Base-by-base conservation (phyloP, 2,888 invertebrate genomes). In the Autographa gamma region DNA sequence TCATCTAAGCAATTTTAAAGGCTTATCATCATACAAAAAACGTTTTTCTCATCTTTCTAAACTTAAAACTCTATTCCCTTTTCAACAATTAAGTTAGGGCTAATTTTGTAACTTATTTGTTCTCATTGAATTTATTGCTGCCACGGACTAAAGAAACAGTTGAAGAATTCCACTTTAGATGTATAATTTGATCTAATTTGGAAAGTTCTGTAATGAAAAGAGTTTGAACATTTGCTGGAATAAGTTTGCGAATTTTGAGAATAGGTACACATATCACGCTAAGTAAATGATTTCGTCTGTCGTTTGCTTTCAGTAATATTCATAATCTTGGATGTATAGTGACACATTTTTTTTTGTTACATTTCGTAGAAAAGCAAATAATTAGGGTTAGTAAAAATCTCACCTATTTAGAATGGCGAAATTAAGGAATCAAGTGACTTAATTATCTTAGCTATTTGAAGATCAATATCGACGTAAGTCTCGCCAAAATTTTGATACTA, bases 21-120 rank as follows among this genome's bases (percentile, higher is more conserved):
- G 48, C 80, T 85, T 79, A 86, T 87, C 72, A 78, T 78, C 69
- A 89, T 72, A 85, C 83, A 86, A 86, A 88, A 85, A 88, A 86
- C 86, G 86, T 88, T 81, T 65, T 67, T 77, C 76, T 78, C 84
- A 79, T 87, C 76, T 81, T 79, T 86, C 78, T 69, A 69, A 80
- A 88, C 83, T 88, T 86, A 79, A 85, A 88, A 88, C 86, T 88
- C 86, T 88, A 91, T 90, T 91, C 91, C 89, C 91, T 86, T 81
- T 83, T 81, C 87, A 87, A 88, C 90, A 91, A 92, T 92, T 91
- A 92, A 88, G 88, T 90, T 87, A 85, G 79, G 90, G 88, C 88
- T 91, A 92, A 93, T 92, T 91, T 90, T 88, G 88, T 86, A 87
- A 89, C 87, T 89, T 93, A 92, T 93, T 93, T 92, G 93, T 92